Conservation (phyloP, 2,888 invertebrate genomes). For the Scaptomyza reducta region DNA sequence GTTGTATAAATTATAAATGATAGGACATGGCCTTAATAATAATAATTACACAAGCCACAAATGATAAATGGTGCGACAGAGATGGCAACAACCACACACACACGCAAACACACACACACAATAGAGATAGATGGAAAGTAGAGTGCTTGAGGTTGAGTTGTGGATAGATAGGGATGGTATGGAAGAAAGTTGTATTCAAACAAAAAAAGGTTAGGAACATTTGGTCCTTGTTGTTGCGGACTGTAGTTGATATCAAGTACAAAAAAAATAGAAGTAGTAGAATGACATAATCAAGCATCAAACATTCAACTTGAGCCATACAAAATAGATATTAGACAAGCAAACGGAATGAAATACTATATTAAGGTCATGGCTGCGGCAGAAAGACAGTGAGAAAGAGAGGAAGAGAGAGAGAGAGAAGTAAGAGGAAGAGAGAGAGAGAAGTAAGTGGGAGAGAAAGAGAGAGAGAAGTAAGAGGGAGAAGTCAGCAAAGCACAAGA, state of each 20-base stretch:
- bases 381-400: too few relatives aligned
- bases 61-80: background rate
- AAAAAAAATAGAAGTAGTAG: constrained; percentile 10
- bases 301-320: background rate
- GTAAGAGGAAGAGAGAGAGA: too few relatives aligned
- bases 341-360: constrained; percentile 9
- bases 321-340: constrained; percentile 5
- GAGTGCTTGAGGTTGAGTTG: background rate
- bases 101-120: background rate
- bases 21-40: constrained; percentile 40
- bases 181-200: background rate
- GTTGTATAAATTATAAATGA: constrained; percentile 76
- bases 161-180: background rate
- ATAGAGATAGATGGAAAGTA: background rate
- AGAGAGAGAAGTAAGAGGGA: too few relatives aligned
- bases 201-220: constrained; percentile 19
- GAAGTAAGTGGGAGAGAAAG: too few relatives aligned
- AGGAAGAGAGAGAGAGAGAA: too few relatives aligned
- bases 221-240: constrained; percentile 12
- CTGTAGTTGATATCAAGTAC: constrained; percentile 26
- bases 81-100: background rate
- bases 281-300: constrained; percentile 40
- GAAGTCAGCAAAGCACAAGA: too few relatives aligned
- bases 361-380: background rate
- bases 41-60: constrained; percentile 13